These are phyloP conservation scores for Bos javanicus DNA, from an alignment of 2,113 vertebrate species.

Conservation along the genomic window DNA sequence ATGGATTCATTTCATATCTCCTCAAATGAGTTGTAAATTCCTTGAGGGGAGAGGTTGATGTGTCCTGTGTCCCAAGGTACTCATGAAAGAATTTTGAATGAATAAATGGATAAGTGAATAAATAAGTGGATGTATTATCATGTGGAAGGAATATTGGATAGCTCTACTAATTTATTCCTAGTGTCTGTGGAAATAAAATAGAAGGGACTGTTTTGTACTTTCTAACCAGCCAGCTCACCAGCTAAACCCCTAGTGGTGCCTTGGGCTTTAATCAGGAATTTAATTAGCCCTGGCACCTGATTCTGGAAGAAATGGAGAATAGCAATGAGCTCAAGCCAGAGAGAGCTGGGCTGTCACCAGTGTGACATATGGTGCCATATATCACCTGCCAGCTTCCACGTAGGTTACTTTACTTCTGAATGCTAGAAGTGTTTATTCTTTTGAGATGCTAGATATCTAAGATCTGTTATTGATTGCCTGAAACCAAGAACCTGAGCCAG, in stretches of 20 bases:
- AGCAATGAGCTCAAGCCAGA: not conserved
- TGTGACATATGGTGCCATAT: not conserved
- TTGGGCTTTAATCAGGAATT: constrained; percentile 38
- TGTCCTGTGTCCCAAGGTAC: not conserved
- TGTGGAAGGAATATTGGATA: not conserved
- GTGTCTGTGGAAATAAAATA: not conserved
- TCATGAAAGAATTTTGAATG: not conserved
- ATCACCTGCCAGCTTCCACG: not conserved
- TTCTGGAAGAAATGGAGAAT: constrained; percentile 7
- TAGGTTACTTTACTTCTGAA: constrained; percentile 8
- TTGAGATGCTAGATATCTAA: not conserved
- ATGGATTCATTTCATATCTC: not conserved
- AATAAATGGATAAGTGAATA: not conserved
- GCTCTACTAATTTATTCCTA: not conserved
- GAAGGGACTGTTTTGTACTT: not conserved
- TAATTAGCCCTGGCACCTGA: constrained; percentile 55
- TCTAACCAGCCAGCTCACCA: not conserved
- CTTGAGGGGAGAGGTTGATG: not conserved
- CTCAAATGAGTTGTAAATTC: not conserved
- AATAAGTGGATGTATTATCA: not conserved
- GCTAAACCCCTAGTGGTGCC: constrained; percentile 14
- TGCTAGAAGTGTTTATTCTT: constrained; percentile 26
- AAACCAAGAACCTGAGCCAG: not conserved
- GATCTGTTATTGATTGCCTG: not conserved
- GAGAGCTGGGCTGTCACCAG: constrained; percentile 9